These are phyloP conservation scores for Lethocerus indicus DNA, from an alignment of 1,140 invertebrate genomes.

Conservation along the genomic window DNA sequence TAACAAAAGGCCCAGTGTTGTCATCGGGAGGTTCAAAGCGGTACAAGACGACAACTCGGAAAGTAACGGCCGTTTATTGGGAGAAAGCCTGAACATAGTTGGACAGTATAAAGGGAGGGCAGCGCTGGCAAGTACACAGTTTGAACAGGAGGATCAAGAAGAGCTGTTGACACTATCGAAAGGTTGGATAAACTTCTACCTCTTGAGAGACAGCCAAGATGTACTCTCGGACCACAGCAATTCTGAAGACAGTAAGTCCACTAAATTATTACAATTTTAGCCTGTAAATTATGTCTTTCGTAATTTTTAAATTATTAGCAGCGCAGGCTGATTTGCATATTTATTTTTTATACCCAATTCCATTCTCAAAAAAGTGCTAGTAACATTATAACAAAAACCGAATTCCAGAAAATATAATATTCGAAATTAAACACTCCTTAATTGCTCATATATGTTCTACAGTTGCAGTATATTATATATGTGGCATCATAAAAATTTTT, in stretches of 20 bases:
- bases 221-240: constrained; percentile 13
- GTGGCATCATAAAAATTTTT: no score
- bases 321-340: no score
- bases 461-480: no score
- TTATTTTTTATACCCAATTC: no score
- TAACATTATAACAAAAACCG: no score
- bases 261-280: no score
- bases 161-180: constrained; percentile 21
- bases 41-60: background rate
- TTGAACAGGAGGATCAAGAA: constrained; percentile 16
- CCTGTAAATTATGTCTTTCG: no score
- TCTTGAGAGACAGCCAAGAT: constrained; percentile 18
- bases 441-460: no score
- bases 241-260: constrained; percentile 9
- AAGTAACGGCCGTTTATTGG: background rate
- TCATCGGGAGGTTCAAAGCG: constrained; percentile 1
- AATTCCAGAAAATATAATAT: no score
- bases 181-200: constrained; percentile 24
- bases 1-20: background rate
- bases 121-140: constrained; percentile 1
- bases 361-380: no score
- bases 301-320: no score
- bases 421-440: no score
- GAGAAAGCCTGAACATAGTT: constrained; percentile 2
- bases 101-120: constrained; percentile 12